These are phyloP conservation scores for Spondyliosoma cantharus DNA, from an alignment of 2,797 vertebrate genomes.

Conservation along the genomic window DNA sequence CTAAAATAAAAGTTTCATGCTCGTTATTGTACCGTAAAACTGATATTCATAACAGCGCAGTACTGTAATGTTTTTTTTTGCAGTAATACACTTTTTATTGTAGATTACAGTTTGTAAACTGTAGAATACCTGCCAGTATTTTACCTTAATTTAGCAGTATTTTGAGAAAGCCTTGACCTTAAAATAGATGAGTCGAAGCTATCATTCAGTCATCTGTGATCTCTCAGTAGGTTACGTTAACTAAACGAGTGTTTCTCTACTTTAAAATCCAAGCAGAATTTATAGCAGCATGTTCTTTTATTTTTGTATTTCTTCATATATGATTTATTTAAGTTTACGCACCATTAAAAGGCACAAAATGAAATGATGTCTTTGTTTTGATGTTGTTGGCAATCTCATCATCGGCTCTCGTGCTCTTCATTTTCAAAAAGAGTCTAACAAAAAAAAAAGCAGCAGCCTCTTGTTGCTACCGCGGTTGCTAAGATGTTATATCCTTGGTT, in stretches of 20 bases:
- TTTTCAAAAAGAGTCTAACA: not conserved
- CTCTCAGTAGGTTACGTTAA: not conserved
- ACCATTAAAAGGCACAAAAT: conserved; percentile 5
- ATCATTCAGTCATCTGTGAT: not conserved
- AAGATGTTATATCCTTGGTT: conserved; percentile 11
- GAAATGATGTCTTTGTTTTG: not conserved
- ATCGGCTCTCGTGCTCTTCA: conserved; percentile 1
- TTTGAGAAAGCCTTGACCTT: not conserved
- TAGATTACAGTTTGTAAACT: too few species aligned
- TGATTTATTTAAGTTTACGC: conserved; percentile 25
- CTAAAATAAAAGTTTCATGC: too few species aligned
- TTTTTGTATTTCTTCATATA: conserved; percentile 6
- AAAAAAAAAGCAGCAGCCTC: not conserved
- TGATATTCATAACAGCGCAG: too few species aligned
- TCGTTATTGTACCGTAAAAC: too few species aligned
- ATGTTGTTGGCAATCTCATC: not conserved
- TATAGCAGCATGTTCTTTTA: not conserved
- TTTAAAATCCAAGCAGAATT: not conserved
- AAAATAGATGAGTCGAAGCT: not conserved
- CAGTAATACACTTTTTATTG: too few species aligned
- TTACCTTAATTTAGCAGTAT: too few species aligned
- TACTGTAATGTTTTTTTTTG: too few species aligned
- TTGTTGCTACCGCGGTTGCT: not conserved
- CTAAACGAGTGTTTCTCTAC: not conserved
- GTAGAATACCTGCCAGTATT: too few species aligned